phyloP scores from a whole-genome alignment of 2,797 vertebrate genomes.

The Gymnoscopelus microlampas region DNA sequence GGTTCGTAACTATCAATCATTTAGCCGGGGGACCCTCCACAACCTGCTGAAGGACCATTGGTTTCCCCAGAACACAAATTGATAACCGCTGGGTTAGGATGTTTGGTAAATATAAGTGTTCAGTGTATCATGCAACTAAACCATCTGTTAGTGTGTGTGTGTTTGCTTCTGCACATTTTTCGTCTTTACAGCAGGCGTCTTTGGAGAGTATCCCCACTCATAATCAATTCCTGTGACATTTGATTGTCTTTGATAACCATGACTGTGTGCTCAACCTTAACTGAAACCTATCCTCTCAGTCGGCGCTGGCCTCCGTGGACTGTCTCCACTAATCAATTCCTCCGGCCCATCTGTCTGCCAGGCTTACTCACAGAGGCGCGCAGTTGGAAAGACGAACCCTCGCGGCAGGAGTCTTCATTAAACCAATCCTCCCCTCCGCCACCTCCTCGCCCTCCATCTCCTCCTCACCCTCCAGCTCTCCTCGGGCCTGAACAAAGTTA shows the following conservation, averaged over 20 bases:
- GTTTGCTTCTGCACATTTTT: constrained; percentile 10
- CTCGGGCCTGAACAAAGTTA: constrained; percentile 66
- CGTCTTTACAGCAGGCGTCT: constrained; percentile 12
- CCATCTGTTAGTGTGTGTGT: constrained; percentile 19
- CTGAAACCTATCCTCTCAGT: constrained; percentile 53
- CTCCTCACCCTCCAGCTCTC: constrained; percentile 55
- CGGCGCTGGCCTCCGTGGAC: constrained; percentile 50
- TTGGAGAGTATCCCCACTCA: constrained; percentile 31
- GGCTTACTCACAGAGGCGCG: constrained; percentile 58
- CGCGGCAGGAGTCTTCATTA: constrained; percentile 75
- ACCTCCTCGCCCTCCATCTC: constrained; percentile 24
- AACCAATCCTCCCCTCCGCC: constrained; percentile 57
- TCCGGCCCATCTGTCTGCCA: constrained; percentile 68
- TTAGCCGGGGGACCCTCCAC: constrained; percentile 5
- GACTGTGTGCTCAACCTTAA: constrained; percentile 55
- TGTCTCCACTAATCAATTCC: constrained; percentile 65
- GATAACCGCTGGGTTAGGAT: too few species aligned
- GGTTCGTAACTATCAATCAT: too few species aligned
- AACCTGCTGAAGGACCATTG: not conserved
- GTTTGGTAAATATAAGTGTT: too few species aligned
- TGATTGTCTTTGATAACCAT: constrained; percentile 58
- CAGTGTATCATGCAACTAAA: constrained; percentile 34
- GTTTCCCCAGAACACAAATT: too few species aligned
- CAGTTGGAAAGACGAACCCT: constrained; percentile 52
- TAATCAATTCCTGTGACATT: constrained; percentile 52